phyloP scores from a whole-genome alignment of 2,888 invertebrate species.

The Lithosia quadra region DNA sequence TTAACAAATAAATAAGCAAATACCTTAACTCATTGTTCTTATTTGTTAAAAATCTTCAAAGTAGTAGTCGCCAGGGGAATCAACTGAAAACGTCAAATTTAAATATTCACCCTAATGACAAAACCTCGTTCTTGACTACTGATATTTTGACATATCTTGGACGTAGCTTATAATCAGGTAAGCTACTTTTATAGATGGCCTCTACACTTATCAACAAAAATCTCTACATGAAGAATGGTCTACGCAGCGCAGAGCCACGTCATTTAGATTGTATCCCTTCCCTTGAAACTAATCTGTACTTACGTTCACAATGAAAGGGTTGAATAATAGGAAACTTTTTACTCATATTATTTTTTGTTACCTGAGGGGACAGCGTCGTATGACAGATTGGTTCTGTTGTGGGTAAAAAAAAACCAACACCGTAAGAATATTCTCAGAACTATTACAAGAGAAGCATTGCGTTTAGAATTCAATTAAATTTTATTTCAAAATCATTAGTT shows the following conservation, averaged over 20 bases:
- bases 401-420: constrained; percentile 59
- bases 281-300: constrained; percentile 81
- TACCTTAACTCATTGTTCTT: too few relatives aligned
- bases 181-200: constrained; percentile 71
- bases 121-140: neutral
- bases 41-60: too few relatives aligned
- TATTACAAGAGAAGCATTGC: constrained; percentile 27
- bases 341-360: constrained; percentile 73
- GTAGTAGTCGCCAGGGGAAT: too few relatives aligned
- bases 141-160: neutral
- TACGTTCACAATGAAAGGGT: constrained; percentile 68
- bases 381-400: constrained; percentile 77
- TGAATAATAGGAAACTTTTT: constrained; percentile 75
- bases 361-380: constrained; percentile 63
- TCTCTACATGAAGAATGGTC: constrained; percentile 78
- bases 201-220: constrained; percentile 79
- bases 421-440: constrained; percentile 49
- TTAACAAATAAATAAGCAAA: too few relatives aligned
- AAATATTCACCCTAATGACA: too few relatives aligned
- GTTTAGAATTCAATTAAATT: constrained; percentile 22
- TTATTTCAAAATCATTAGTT: constrained; percentile 12
- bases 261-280: constrained; percentile 85
- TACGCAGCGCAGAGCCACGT: constrained; percentile 72
- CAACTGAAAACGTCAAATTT: too few relatives aligned
- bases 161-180: constrained; percentile 6